Conservation (phyloP, 2,113 vertebrate genomes). For the Gymnorhina tibicen region DNA sequence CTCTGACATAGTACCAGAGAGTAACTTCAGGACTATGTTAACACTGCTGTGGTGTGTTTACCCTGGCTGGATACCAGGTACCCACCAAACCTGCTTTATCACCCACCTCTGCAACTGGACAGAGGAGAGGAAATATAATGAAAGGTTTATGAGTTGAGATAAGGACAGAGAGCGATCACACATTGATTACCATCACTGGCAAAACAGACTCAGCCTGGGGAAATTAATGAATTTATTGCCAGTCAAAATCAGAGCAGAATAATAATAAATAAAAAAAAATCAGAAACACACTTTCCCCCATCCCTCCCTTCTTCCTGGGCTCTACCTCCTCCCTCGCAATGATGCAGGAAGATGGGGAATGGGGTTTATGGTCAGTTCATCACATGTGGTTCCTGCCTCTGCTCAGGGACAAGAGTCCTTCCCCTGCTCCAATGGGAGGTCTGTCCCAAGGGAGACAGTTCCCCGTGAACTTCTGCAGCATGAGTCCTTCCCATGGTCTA, state of each 20-base stretch:
- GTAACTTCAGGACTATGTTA: neutral
- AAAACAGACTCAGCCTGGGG: neutral
- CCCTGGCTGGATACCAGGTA: neutral
- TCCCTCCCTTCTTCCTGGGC: neutral
- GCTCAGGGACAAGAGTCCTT: neutral
- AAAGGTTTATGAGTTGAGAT: neutral
- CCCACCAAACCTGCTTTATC: neutral
- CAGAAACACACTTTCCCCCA: neutral
- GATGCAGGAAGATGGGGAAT: neutral
- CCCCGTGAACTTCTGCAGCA: neutral
- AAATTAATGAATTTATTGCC: neutral
- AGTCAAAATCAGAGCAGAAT: neutral
- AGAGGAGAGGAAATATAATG: neutral
- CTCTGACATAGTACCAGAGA: neutral
- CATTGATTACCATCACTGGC: neutral
- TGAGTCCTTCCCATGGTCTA: neutral
- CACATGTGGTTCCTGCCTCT: neutral
- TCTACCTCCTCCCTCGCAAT: neutral
- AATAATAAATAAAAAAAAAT: neutral
- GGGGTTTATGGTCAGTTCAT: neutral
- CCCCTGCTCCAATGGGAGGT: neutral
- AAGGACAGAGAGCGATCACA: neutral
- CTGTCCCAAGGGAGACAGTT: fast-evolving
- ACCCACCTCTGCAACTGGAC: neutral
- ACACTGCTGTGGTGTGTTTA: neutral